Percentiles rank a stretch among this genome's conserved stretches.
phyloP scores from a whole-genome alignment of 2,113 vertebrate genomes.

The Equus quagga region DNA sequence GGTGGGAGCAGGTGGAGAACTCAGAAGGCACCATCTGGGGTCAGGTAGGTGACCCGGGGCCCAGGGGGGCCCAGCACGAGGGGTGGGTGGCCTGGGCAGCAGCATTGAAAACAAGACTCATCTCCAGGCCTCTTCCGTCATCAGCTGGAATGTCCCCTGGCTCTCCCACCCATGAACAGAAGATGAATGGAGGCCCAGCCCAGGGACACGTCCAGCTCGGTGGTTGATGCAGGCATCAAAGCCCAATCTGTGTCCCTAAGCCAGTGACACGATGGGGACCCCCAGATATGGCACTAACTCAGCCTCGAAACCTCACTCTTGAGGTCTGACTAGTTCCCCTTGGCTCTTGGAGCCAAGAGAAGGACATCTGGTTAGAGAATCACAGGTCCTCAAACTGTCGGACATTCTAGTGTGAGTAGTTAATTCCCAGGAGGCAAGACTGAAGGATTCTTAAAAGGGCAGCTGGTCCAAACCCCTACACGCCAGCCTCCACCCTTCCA shows the following conservation, averaged over 20 bases:
- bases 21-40: constrained; percentile 99
- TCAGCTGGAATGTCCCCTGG: not conserved
- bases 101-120: not conserved
- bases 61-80: not conserved
- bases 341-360: not conserved
- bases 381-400: not conserved
- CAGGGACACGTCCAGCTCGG: not conserved
- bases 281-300: not conserved
- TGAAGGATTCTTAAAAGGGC: not conserved
- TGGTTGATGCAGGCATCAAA: not conserved
- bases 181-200: no score
- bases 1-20: constrained; percentile 99
- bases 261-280: not conserved
- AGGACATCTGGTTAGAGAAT: not conserved
- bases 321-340: not conserved
- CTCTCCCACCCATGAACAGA: not conserved
- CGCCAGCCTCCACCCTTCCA: not conserved
- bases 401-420: not conserved
- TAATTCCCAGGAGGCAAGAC: not conserved
- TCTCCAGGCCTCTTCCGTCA: not conserved
- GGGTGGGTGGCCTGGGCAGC: not conserved
- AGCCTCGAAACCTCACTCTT: not conserved
- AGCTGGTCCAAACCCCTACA: not conserved
- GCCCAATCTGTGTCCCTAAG: not conserved
- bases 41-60: constrained; percentile 88